phyloP scores from a whole-genome alignment of 2,113 vertebrate genomes.

The Otis tarda region DNA sequence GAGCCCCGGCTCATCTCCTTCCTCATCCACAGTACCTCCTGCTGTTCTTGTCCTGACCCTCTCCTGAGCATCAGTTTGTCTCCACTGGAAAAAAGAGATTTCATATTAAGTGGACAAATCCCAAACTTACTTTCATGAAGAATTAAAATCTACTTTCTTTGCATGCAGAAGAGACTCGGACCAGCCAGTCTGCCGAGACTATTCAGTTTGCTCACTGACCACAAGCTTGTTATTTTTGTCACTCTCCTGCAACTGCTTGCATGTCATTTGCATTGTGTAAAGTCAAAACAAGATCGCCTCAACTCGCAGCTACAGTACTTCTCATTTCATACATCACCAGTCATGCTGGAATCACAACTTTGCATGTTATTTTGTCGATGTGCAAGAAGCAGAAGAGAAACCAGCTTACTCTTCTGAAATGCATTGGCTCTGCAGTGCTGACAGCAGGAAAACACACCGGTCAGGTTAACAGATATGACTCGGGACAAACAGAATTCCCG shows the following conservation, averaged over 20 bases:
- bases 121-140: neutral
- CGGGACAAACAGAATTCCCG: neutral
- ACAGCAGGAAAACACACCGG: neutral
- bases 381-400: conserved; percentile 40
- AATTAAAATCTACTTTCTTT: neutral
- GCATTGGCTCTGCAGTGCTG: neutral
- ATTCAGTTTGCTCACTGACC: neutral
- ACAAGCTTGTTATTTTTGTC: neutral
- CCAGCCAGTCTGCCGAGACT: neutral
- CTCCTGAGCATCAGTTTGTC: neutral
- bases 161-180: neutral
- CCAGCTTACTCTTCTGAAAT: neutral
- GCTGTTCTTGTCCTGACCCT: neutral
- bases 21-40: neutral
- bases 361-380: neutral
- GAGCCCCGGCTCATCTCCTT: neutral
- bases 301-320: neutral
- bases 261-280: neutral
- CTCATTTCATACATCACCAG: neutral
- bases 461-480: fast-evolving
- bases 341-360: neutral
- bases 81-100: neutral
- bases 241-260: neutral
- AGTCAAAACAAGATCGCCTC: neutral
- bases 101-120: neutral